phyloP scores from a whole-genome alignment of 2,113 vertebrate genomes.

The Nothobranchius furzeri region DNA sequence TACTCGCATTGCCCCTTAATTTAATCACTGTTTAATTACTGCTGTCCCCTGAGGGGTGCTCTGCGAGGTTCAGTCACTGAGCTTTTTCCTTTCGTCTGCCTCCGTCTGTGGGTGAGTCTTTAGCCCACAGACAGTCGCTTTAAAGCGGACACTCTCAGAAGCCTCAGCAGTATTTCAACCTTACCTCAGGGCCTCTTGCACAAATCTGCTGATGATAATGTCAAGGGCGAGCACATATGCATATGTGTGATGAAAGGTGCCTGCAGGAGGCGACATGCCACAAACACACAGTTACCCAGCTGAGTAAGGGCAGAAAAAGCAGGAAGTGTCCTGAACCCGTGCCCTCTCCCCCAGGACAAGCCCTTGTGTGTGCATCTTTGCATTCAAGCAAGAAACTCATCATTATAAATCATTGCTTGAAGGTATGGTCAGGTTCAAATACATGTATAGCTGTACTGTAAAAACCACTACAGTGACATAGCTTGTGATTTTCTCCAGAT shows the following conservation, averaged over 20 bases:
- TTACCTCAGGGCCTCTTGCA: conserved; percentile 67
- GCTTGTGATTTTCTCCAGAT: conserved; percentile 66
- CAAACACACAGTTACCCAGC: conserved; percentile 56
- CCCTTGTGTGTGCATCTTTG: not conserved
- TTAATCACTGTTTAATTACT: conserved; percentile 85
- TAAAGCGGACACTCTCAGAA: conserved; percentile 62
- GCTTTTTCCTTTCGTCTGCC: conserved; percentile 60
- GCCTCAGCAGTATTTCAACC: conserved; percentile 78
- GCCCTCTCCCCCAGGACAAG: not conserved
- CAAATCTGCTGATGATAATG: conserved; percentile 79
- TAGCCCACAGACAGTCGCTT: conserved; percentile 70
- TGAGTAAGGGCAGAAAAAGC: conserved; percentile 39
- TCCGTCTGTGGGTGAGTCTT: conserved; percentile 54
- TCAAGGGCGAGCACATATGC: conserved; percentile 78
- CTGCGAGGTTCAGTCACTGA: conserved; percentile 71
- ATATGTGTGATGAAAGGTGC: conserved; percentile 64
- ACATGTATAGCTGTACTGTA: conserved; percentile 19
- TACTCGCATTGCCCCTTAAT: conserved; percentile 78
- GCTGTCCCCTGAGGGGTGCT: conserved; percentile 71
- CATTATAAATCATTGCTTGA: conserved; percentile 34
- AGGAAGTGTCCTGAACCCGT: conserved; percentile 10
- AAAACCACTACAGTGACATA: conserved; percentile 31
- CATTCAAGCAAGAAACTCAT: conserved; percentile 11
- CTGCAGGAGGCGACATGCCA: conserved; percentile 43
- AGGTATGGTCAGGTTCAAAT: conserved; percentile 33